These are phyloP conservation scores for Columbina picui DNA, from an alignment of 2,113 vertebrate species.

Conservation along the genomic window DNA sequence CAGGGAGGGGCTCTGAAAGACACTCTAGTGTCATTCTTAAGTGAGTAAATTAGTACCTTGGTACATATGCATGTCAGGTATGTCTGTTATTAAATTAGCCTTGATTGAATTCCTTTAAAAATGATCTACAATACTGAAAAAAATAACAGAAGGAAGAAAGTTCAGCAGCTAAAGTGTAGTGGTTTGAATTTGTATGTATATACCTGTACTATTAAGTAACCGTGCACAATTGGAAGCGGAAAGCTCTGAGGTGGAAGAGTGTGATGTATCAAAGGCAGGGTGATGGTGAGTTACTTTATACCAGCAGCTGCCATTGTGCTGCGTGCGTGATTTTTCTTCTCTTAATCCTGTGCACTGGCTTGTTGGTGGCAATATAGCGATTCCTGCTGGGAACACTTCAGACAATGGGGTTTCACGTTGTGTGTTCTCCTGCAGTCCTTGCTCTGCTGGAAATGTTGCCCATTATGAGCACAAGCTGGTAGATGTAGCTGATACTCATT, in stretches of 20 bases:
- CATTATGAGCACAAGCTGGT: accelerated
- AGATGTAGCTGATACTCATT: background rate
- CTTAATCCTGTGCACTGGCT: background rate
- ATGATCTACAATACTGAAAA: background rate
- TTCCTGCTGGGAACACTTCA: background rate
- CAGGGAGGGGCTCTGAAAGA: background rate
- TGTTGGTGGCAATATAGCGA: accelerated
- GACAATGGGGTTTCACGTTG: accelerated
- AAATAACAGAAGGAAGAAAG: background rate
- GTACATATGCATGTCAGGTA: accelerated
- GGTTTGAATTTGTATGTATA: background rate
- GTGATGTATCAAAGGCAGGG: background rate
- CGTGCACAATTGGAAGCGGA: background rate
- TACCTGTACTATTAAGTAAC: background rate
- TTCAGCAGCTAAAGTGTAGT: background rate
- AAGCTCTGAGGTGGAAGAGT: background rate
- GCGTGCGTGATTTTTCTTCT: background rate
- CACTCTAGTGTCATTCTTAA: background rate
- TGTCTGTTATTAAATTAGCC: background rate
- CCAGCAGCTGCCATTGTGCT: background rate
- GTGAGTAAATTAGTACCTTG: background rate
- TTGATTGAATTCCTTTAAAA: background rate
- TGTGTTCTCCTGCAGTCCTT: background rate
- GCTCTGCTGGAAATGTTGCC: background rate
- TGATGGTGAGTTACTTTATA: background rate